Percentiles rank a stretch among this genome's conserved stretches.
phyloP scores from a whole-genome alignment of 1,140 invertebrate species.

The Cephus cinctus region DNA sequence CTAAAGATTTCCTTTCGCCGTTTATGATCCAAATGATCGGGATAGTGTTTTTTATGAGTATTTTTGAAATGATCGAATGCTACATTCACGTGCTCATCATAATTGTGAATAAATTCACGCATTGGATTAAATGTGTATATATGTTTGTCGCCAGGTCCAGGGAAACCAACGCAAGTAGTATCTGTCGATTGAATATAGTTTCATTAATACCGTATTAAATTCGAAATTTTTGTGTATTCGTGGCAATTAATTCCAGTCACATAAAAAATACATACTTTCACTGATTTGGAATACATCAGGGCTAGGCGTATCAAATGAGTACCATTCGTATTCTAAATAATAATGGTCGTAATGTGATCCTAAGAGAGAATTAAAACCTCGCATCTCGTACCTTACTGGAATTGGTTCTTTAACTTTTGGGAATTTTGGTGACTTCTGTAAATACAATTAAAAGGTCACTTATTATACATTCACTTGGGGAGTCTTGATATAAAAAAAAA shows the following conservation, averaged over 20 bases:
- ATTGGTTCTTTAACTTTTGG: conserved; percentile 53
- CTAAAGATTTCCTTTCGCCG: conserved; percentile 78
- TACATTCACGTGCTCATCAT: conserved; percentile 71
- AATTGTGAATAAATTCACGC: conserved; percentile 80
- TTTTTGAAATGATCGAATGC: conserved; percentile 78
- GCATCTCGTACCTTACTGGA: conserved; percentile 88
- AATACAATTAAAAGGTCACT: conserved; percentile 6
- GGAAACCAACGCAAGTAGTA: conserved; percentile 76
- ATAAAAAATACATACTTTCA: conserved; percentile 50
- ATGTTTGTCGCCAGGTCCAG: conserved; percentile 79
- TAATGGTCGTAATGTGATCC: conserved; percentile 97
- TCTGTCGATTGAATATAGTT: conserved; percentile 49
- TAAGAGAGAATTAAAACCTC: conserved; percentile 85
- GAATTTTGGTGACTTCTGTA: conserved; percentile 40
- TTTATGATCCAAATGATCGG: conserved; percentile 64
- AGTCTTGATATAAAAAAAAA: conserved; percentile 4
- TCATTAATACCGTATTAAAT: conserved; percentile 6
- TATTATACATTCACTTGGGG: background rate
- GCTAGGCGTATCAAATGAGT: conserved; percentile 66
- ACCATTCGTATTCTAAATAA: conserved; percentile 81
- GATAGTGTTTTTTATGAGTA: conserved; percentile 74
- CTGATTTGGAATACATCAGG: conserved; percentile 69
- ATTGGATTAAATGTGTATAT: conserved; percentile 89
- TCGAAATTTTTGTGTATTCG: background rate
- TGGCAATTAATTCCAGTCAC: conserved; percentile 2